These are phyloP conservation scores for Chionoecetes opilio DNA, from an alignment of 1,140 invertebrate genomes.

Conservation along the genomic window DNA sequence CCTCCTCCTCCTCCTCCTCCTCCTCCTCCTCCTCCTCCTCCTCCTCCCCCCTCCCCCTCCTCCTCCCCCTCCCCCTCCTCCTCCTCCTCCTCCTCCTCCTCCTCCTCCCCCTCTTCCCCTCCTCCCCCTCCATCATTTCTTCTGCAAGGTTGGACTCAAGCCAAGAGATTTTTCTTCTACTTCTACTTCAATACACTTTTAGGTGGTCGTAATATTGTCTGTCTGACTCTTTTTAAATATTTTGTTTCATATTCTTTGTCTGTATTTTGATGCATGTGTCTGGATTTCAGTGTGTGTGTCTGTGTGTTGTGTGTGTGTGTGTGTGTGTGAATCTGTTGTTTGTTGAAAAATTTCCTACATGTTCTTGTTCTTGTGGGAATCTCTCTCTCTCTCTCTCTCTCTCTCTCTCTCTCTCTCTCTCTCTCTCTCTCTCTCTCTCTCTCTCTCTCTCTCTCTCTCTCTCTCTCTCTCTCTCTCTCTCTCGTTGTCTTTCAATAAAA, in stretches of 20 bases:
- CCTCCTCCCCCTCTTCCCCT: neutral
- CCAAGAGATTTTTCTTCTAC: neutral
- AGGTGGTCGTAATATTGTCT: neutral
- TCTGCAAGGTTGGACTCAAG: no score
- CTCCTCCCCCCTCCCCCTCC: slow-evolving; percentile 11
- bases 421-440: slow-evolving; percentile 27
- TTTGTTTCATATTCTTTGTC: no score
- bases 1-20: slow-evolving; percentile 22
- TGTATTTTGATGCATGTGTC: no score
- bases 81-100: slow-evolving; percentile 4
- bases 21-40: slow-evolving; percentile 23
- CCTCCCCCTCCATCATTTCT: no score
- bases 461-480: slow-evolving; percentile 8
- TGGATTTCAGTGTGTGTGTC: slow-evolving; percentile 9
- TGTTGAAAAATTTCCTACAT: neutral
- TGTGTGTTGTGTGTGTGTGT: slow-evolving; percentile 27
- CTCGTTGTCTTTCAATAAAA: no score
- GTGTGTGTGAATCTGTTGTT: neutral
- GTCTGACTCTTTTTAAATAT: no score
- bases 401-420: neutral
- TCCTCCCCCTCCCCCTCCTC: slow-evolving; percentile 22
- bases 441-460: slow-evolving; percentile 27
- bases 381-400: neutral
- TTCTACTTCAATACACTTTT: neutral
- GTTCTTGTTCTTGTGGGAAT: neutral